Percentiles rank a stretch among this genome's conserved stretches.
phyloP scores from a whole-genome alignment of 2,888 invertebrate genomes.

The Unio pictorum region DNA sequence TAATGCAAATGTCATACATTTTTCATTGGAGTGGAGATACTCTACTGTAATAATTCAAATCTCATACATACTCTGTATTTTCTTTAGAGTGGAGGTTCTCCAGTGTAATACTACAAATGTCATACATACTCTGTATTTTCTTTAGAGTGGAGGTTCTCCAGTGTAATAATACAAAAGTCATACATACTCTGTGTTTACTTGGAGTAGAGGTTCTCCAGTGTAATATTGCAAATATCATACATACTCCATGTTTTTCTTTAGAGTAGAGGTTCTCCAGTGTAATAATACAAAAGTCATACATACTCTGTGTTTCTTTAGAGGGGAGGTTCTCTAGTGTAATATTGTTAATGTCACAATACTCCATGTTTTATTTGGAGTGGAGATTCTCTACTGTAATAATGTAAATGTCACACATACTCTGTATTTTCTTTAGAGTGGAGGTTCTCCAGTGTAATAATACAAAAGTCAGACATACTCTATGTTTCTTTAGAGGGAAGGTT shows the following conservation, averaged over 20 bases:
- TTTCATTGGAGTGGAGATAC: no score
- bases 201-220: no score
- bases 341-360: no score
- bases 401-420: no score
- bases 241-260: slow-evolving; percentile 47
- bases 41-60: no score
- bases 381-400: no score
- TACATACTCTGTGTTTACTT: no score
- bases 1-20: no score
- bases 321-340: background rate
- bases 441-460: slow-evolving; percentile 3
- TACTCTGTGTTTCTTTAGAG: no score
- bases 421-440: slow-evolving; percentile 2
- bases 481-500: slow-evolving; percentile 28
- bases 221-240: no score
- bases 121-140: slow-evolving; percentile 26
- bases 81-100: no score
- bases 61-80: slow-evolving; percentile 2
- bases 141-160: slow-evolving; percentile 58
- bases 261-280: slow-evolving; percentile 58
- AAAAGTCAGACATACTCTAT: background rate
- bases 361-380: slow-evolving; percentile 2
- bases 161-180: slow-evolving; percentile 8
- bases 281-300: no score
- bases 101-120: slow-evolving; percentile 1